A percentile compares a stretch with the other conserved stretches of the same genome.
Evolutionary conservation across 1,140 invertebrate genomes (phyloP).

Genomic region (Achroia grisella): DNA sequence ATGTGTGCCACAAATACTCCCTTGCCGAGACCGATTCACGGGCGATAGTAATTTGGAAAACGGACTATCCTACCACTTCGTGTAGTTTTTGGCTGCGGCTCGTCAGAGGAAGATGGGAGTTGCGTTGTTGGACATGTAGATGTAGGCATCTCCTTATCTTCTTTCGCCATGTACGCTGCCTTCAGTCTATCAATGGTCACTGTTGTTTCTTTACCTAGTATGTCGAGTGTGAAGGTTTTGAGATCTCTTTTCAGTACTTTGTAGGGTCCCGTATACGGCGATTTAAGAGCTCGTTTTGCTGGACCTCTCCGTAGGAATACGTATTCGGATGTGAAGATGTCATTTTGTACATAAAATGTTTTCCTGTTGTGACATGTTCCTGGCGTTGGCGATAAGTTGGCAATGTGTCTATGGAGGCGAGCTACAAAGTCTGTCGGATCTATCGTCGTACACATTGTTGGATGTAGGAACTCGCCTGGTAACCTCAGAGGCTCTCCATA

Average conservation of each 20-base stretch:
- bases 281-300: neutral
- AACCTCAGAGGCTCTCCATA: conserved; percentile 40
- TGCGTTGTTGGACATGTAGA: neutral
- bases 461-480: conserved; percentile 52
- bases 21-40: neutral
- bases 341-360: neutral
- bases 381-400: neutral
- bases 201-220: neutral
- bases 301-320: neutral
- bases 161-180: neutral
- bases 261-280: neutral
- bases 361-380: neutral
- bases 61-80: neutral
- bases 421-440: too few species aligned
- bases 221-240: too few species aligned
- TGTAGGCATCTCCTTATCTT: neutral
- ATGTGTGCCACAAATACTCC: too few species aligned
- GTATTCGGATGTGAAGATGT: neutral
- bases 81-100: neutral
- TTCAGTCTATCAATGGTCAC: neutral
- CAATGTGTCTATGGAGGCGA: too few species aligned
- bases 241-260: neutral
- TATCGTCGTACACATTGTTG: too few species aligned
- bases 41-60: neutral
- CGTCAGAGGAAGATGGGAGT: neutral